Evolutionary conservation across 2,113 vertebrate genomes (phyloP), one percentile per base, ranked within the genome.

Genomic region (Heterocephalus glaber): DNA sequence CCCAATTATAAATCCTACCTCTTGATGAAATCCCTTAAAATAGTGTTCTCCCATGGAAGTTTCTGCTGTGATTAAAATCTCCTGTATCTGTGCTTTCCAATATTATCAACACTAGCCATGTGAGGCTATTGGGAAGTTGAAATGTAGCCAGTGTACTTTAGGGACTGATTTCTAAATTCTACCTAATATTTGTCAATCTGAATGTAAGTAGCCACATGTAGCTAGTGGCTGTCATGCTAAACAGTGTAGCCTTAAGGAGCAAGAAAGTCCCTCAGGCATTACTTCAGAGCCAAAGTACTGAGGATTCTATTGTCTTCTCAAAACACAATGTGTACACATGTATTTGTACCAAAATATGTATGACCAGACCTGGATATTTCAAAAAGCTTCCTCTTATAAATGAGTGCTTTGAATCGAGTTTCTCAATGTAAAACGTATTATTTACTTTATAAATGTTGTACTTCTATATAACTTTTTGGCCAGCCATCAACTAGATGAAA

Each of bases 351-450:
- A 65, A 22, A 41, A 68, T 38, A 19, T 8, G 1, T 74, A 44
- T 44, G 17, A 56, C 20, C 26, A 93, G n/a, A 60, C 49, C 28
- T 61, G 4, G n/a, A 8, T 56, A 93, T 63, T 96, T 79, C 17
- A 83, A 89, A 92, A 54, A 13, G 52, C 54, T 60, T 85, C 19
- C 91, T 95, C 56, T 85, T n/a, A 65, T 14, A 94, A 63, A 83
- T 86, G 30, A 93, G 84, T 88, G 33, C 19, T 94, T 92, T 70
- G 54, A 86, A 54, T 44, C 60, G 87, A 90, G 7, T 86, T 72
- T 90, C 22, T 70, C 58, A 68, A 12, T 80, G 86, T 41, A 68
- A 95, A 93, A 94, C 47, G 26, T 68, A 1, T 41, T 11, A 30
- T 66, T 77, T 90, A 58, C 85, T 82, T 80, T 81, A 89, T 44